phyloP scores from a whole-genome alignment of 1,140 invertebrate genomes.

The Paraescarpia echinospica region DNA sequence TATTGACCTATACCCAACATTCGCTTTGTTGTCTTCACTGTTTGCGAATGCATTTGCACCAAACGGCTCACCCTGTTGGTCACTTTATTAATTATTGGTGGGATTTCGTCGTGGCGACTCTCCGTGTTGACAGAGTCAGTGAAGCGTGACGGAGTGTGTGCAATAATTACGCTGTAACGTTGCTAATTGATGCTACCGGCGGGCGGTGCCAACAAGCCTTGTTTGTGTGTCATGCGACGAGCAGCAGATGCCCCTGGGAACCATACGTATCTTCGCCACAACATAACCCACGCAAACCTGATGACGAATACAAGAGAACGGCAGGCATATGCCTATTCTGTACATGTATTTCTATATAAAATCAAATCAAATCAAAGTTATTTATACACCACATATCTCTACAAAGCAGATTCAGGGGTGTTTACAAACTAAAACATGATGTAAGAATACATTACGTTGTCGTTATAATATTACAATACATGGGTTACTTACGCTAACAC shows the following conservation, averaged over 20 bases:
- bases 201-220: not conserved
- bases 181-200: not conserved
- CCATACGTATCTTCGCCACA: not conserved
- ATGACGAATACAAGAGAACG: not conserved
- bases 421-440: no score
- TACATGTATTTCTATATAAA: not conserved
- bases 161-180: not conserved
- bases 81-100: not conserved
- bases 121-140: not conserved
- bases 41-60: not conserved
- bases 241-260: not conserved
- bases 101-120: not conserved
- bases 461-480: no score
- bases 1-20: not conserved
- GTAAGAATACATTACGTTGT: no score
- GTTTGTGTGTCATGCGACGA: not conserved
- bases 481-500: no score
- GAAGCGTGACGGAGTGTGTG: not conserved
- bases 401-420: no score
- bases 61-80: not conserved
- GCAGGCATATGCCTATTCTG: no score
- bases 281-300: not conserved
- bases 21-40: not conserved
- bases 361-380: no score
- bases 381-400: no score